phyloP scores from a whole-genome alignment of 2,797 vertebrate genomes.

The Pampus argenteus region DNA sequence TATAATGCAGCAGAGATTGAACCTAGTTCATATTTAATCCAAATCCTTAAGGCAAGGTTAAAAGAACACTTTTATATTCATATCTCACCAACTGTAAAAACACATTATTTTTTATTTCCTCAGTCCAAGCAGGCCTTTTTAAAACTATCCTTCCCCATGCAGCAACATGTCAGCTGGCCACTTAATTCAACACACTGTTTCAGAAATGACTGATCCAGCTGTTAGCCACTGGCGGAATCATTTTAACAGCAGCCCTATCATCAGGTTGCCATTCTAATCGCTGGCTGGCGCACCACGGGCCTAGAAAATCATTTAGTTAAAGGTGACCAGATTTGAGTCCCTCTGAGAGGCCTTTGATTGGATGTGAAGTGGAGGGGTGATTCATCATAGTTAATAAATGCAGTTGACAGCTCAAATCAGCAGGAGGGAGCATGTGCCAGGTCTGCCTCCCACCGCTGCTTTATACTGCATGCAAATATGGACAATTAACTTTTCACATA shows the following conservation, averaged over 20 bases:
- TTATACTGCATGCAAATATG: conserved; percentile 77
- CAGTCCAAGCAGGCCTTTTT: conserved; percentile 17
- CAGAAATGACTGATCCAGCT: conserved; percentile 66
- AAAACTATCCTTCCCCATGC: background rate
- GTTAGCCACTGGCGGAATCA: conserved; percentile 62
- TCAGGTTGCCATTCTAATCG: conserved; percentile 60
- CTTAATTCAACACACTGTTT: conserved; percentile 61
- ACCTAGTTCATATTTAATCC: conserved; percentile 30
- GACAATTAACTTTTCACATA: conserved; percentile 74
- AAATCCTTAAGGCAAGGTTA: conserved; percentile 51
- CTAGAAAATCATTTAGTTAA: conserved; percentile 84
- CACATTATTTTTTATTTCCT: conserved; percentile 19
- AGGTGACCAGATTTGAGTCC: conserved; percentile 82
- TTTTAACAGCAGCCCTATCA: conserved; percentile 58
- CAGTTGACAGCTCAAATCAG: conserved; percentile 82
- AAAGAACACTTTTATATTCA: conserved; percentile 29
- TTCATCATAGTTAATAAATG: conserved; percentile 87
- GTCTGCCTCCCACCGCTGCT: conserved; percentile 63
- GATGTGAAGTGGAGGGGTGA: conserved; percentile 79
- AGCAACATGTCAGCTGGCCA: conserved; percentile 53
- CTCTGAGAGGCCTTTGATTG: conserved; percentile 83
- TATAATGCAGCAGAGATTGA: conserved; percentile 31
- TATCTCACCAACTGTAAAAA: conserved; percentile 12
- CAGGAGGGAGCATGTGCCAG: conserved; percentile 73
- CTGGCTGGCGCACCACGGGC: conserved; percentile 56